Evolutionary conservation across 2,797 vertebrate genomes (phyloP).

Genomic region (Sus cebifrons): DNA sequence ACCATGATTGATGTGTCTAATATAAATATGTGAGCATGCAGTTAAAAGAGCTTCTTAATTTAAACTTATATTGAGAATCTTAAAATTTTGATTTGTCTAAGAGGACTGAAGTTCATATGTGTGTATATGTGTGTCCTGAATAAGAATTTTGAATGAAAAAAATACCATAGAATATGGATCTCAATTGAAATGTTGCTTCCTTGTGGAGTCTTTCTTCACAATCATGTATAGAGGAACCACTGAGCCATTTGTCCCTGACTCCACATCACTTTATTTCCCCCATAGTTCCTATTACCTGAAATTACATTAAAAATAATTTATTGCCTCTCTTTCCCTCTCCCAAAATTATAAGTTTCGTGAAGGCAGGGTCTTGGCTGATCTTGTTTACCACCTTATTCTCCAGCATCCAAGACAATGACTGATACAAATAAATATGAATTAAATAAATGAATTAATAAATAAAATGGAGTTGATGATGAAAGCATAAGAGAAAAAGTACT

Average conservation of each 20-base stretch:
- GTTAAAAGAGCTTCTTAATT: background rate
- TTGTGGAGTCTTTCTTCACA: background rate
- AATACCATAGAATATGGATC: background rate
- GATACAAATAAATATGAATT: background rate
- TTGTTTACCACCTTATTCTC: background rate
- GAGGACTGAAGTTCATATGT: background rate
- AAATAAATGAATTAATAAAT: slow-evolving; percentile 38
- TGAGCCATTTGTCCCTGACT: background rate
- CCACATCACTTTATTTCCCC: background rate
- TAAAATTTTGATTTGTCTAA: background rate
- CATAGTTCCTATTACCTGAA: background rate
- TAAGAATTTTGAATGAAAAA: background rate
- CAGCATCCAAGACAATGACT: background rate
- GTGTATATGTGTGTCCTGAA: background rate
- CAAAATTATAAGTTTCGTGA: background rate
- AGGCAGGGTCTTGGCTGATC: background rate
- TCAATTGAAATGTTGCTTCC: background rate
- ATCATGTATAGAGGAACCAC: background rate
- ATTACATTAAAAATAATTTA: background rate
- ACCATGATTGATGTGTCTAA: background rate
- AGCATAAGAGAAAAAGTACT: background rate
- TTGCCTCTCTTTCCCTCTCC: background rate
- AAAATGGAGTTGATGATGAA: background rate
- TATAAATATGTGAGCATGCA: background rate
- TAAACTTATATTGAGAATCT: slow-evolving; percentile 32